A percentile compares a stretch with the other conserved stretches of the same genome.
These are phyloP conservation scores for Centrocercus urophasianus DNA, from an alignment of 2,113 vertebrate species.

Conservation along the genomic window DNA sequence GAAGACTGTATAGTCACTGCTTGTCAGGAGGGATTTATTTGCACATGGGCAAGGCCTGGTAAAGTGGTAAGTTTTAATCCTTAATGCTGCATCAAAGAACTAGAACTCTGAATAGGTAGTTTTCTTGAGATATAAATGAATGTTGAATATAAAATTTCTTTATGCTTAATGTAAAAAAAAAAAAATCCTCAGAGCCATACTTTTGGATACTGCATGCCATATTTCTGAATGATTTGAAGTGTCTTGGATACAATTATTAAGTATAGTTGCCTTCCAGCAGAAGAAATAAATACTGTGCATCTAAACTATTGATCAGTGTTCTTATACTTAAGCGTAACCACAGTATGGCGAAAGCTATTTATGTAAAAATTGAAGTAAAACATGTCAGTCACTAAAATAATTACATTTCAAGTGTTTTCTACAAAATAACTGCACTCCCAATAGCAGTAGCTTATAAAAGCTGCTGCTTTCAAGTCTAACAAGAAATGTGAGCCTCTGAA, in stretches of 20 bases:
- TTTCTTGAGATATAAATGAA: conserved; percentile 79
- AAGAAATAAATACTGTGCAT: conserved; percentile 74
- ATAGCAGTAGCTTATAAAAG: conserved; percentile 45
- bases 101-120: conserved; percentile 80
- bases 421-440: conserved; percentile 17
- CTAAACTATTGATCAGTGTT: conserved; percentile 71
- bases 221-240: conserved; percentile 86
- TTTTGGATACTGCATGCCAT: conserved; percentile 90
- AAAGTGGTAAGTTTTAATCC: conserved; percentile 97
- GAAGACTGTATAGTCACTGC: conserved; percentile 99
- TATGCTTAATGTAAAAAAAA: conserved; percentile 82
- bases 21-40: conserved; percentile 99
- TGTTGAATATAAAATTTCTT: conserved; percentile 83
- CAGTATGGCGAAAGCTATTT: conserved; percentile 63
- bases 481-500: conserved; percentile 65
- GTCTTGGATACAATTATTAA: conserved; percentile 79
- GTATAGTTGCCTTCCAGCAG: conserved; percentile 82
- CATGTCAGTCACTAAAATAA: conserved; percentile 52
- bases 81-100: conserved; percentile 84
- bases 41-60: conserved; percentile 99
- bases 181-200: conserved; percentile 84
- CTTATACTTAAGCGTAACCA: conserved; percentile 74
- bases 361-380: conserved; percentile 64
- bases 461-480: conserved; percentile 46
- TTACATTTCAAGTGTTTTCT: conserved; percentile 45